Evolutionary conservation across 2,113 vertebrate species (phyloP).

Genomic region (Leiothrix lutea): DNA sequence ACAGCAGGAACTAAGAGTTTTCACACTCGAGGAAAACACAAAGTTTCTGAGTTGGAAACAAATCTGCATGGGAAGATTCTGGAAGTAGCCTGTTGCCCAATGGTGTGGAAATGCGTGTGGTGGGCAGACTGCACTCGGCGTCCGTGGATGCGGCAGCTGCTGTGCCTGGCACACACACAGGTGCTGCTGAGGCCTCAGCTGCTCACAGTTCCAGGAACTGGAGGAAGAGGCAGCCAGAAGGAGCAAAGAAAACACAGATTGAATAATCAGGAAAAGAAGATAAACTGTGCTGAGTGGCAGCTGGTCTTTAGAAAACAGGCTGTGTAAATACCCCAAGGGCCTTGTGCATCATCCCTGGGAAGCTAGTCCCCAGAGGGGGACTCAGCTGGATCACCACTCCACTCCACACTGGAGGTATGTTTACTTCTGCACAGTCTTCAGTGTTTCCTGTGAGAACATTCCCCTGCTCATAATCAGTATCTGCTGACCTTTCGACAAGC

Average conservation of each 20-base stretch:
- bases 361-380: not conserved
- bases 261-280: constrained; percentile 56
- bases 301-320: constrained; percentile 33
- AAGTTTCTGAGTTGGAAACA: not conserved
- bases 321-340: constrained; percentile 56
- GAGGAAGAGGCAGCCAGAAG: constrained; percentile 24
- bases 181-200: constrained; percentile 16
- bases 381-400: not conserved
- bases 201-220: constrained; percentile 42
- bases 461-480: constrained; percentile 34
- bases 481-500: constrained; percentile 42
- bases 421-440: constrained; percentile 43
- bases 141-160: not conserved
- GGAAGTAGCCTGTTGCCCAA: not conserved
- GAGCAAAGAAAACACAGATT: constrained; percentile 39
- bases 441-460: constrained; percentile 62
- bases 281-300: constrained; percentile 59
- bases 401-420: constrained; percentile 50
- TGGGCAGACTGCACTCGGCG: not conserved
- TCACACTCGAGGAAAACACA: fast-evolving
- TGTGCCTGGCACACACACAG: not conserved
- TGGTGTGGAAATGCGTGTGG: not conserved
- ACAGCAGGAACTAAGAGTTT: not conserved
- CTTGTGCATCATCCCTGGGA: constrained; percentile 51
- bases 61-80: not conserved